A percentile compares a stretch with the other conserved stretches of the same genome.
These are phyloP conservation scores for Cryptoprocta ferox DNA, from an alignment of 2,797 vertebrate species.

Conservation along the genomic window DNA sequence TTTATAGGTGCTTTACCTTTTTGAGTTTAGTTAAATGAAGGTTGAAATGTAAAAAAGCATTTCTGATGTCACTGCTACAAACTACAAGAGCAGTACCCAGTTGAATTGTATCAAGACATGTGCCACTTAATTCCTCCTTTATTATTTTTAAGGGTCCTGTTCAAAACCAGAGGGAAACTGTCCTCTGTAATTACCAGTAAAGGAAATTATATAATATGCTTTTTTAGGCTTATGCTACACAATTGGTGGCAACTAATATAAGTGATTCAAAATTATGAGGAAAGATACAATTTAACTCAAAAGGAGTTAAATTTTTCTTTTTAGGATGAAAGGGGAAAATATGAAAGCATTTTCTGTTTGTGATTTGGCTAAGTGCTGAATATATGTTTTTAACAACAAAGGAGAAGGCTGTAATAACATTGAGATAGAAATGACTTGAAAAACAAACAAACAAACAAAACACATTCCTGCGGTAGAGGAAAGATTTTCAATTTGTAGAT, in stretches of 20 bases:
- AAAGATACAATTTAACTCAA: not conserved
- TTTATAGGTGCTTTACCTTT: conserved; percentile 44
- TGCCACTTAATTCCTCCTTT: not conserved
- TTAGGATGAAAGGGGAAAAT: not conserved
- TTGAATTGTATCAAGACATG: not conserved
- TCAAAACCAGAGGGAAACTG: not conserved
- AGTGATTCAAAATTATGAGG: not conserved
- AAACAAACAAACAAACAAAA: not conserved
- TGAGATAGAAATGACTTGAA: not conserved
- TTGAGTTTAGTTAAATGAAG: conserved; percentile 47
- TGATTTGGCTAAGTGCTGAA: not conserved
- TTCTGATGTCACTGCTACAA: not conserved
- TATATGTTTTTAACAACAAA: conserved; percentile 23
- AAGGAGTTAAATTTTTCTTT: not conserved
- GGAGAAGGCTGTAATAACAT: not conserved
- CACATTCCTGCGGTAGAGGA: not conserved
- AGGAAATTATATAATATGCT: not conserved
- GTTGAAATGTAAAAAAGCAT: conserved; percentile 3
- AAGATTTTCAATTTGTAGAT: not conserved
- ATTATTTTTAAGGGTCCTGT: conserved; percentile 28
- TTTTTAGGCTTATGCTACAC: not conserved
- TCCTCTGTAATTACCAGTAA: not conserved
- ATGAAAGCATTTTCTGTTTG: not conserved
- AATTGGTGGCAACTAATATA: not conserved
- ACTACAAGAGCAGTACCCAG: not conserved